Percentiles rank a stretch among this genome's conserved stretches.
These are phyloP conservation scores for Stylophora pistillata DNA, from an alignment of 64 coral and sea anemone species.

Conservation along the genomic window DNA sequence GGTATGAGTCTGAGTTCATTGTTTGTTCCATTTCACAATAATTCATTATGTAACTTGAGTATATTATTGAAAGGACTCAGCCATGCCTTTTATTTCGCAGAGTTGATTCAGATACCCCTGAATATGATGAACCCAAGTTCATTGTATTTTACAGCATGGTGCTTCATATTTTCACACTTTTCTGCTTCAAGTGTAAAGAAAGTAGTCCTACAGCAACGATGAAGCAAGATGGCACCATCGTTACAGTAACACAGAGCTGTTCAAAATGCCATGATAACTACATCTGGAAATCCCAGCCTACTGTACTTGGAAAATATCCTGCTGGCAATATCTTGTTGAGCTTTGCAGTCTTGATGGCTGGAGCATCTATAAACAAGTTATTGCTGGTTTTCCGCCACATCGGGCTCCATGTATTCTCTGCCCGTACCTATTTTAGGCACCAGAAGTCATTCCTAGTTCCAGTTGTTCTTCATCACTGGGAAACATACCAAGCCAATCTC, in stretches of 20 bases:
- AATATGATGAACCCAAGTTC: not conserved
- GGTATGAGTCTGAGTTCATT: too few species aligned
- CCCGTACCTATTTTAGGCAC: not conserved
- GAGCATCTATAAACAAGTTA: conserved; percentile 8
- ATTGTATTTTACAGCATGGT: not conserved
- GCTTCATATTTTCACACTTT: not conserved
- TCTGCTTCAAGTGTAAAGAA: not conserved
- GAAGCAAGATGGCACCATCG: not conserved
- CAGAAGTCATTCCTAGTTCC: not conserved
- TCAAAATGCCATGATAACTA: not conserved
- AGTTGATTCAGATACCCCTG: too few species aligned
- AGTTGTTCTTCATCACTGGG: conserved; percentile 24
- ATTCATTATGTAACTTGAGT: too few species aligned
- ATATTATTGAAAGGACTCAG: too few species aligned
- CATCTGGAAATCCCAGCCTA: not conserved
- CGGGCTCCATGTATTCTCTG: not conserved
- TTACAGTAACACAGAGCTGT: conserved; percentile 7
- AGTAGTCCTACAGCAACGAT: not conserved
- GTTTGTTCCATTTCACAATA: too few species aligned
- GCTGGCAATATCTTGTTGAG: too few species aligned
- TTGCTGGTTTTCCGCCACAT: conserved; percentile 1
- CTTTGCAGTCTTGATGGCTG: too few species aligned
- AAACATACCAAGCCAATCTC: conserved; percentile 1
- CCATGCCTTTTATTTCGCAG: too few species aligned
- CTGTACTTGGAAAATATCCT: too few species aligned